phyloP scores from a whole-genome alignment of 2,888 invertebrate species.

The Molanna angustata region DNA sequence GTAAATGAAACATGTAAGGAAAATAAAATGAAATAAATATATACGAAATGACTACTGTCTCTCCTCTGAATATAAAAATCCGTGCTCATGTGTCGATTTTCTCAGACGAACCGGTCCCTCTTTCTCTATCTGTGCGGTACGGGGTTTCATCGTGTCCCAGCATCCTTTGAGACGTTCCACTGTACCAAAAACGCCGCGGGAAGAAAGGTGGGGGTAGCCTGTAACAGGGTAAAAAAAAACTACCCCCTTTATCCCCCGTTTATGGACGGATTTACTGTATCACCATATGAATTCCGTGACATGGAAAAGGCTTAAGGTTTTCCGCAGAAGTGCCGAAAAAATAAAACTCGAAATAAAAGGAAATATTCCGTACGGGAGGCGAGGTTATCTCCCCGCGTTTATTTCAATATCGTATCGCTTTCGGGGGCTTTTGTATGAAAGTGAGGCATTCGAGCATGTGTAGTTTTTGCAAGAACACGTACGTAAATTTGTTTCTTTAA shows the following conservation, averaged over 20 bases:
- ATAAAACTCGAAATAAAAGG: constrained; percentile 15
- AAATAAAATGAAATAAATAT: no score
- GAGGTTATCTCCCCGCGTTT: constrained; percentile 8
- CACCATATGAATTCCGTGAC: constrained; percentile 31
- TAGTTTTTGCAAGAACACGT: background rate
- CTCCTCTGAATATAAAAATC: no score
- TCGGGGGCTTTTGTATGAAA: constrained; percentile 1
- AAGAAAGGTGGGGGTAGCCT: background rate
- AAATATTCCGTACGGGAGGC: constrained; percentile 11
- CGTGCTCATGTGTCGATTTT: no score
- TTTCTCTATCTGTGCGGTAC: no score
- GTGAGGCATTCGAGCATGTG: background rate
- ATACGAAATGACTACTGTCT: no score
- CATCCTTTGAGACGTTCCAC: no score
- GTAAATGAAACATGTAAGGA: no score
- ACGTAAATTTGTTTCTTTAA: no score
- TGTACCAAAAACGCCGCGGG: no score
- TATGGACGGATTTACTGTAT: constrained; percentile 30
- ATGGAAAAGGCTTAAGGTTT: constrained; percentile 29
- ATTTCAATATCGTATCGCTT: constrained; percentile 14
- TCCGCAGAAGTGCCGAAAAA: constrained; percentile 15
- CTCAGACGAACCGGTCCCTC: no score
- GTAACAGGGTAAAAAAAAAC: constrained; percentile 1
- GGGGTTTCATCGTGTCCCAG: no score
- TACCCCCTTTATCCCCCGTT: constrained; percentile 27